Percentiles rank a stretch among this genome's conserved stretches.
These are phyloP conservation scores for Machimus rusticus DNA, from an alignment of 2,888 invertebrate genomes.

Conservation along the genomic window DNA sequence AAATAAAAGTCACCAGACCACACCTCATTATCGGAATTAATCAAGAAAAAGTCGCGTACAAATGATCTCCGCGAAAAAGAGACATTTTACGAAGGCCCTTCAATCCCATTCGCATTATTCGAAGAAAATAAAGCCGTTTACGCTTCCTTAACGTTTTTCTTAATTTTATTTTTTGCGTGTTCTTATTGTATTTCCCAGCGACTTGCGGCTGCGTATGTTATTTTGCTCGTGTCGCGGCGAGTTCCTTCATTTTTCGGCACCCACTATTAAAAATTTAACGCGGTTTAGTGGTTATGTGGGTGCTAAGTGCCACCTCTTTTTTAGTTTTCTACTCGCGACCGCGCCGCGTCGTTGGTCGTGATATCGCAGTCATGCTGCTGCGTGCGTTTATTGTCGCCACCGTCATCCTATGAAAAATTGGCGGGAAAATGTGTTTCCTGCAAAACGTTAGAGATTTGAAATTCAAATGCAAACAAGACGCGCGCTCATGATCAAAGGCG, in stretches of 20 bases:
- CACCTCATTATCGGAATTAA: neutral
- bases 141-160: neutral
- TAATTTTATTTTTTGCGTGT: neutral
- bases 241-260: neutral
- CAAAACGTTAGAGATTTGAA: neutral
- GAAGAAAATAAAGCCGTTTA: neutral
- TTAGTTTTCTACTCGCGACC: neutral
- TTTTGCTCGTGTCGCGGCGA: neutral
- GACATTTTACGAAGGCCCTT: neutral
- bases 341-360: neutral
- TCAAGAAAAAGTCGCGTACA: neutral
- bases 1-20: neutral
- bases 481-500: neutral
- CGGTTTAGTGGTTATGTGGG: neutral
- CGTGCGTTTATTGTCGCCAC: neutral
- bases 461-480: neutral
- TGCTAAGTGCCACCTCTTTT: neutral
- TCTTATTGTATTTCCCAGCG: neutral
- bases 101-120: neutral
- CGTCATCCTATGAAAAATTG: neutral
- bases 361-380: neutral
- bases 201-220: neutral
- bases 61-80: neutral
- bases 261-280: neutral
- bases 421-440: neutral